Evolutionary conservation across 2,888 invertebrate genomes (phyloP).

Genomic region (Sphecodes monilicornis): DNA sequence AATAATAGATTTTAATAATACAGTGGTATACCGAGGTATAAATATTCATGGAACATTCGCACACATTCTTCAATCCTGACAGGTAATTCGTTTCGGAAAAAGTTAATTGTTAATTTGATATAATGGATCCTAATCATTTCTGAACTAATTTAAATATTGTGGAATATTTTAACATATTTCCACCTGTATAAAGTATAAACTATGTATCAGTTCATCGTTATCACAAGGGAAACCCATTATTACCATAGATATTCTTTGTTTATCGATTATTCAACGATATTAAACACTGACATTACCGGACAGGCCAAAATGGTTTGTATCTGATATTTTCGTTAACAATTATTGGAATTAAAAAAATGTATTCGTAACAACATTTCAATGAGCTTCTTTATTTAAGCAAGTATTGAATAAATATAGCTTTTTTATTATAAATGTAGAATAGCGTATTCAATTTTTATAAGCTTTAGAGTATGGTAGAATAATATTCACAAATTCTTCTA

Average conservation of each 20-base stretch:
- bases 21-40: background rate
- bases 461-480: too few relatives aligned
- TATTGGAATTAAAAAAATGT: background rate
- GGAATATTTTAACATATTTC: background rate
- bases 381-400: background rate
- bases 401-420: too few relatives aligned
- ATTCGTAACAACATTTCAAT: background rate
- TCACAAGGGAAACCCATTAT: background rate
- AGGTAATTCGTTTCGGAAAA: background rate
- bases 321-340: background rate
- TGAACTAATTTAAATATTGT: background rate
- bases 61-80: background rate
- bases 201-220: background rate
- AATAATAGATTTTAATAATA: constrained; percentile 1
- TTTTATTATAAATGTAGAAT: too few relatives aligned
- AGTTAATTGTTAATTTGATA: background rate
- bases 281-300: background rate
- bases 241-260: background rate
- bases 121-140: background rate
- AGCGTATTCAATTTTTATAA: too few relatives aligned
- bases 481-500: too few relatives aligned
- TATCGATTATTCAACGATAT: background rate
- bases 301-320: background rate
- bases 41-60: background rate
- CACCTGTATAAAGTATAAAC: background rate